Conservation (phyloP, 2,113 vertebrate genomes). For the Ellobius talpinus region DNA sequence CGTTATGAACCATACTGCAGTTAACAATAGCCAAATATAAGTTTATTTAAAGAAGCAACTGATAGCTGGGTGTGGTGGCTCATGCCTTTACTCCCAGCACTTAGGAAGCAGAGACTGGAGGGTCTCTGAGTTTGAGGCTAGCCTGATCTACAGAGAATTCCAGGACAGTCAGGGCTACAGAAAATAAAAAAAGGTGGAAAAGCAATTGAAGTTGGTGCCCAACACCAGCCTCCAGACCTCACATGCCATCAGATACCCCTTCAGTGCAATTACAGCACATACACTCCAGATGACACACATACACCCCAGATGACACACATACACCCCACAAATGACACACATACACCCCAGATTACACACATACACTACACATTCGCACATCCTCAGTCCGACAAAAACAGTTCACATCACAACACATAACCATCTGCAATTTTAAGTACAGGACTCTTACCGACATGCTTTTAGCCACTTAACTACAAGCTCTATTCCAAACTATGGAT, state of each 20-base stretch:
- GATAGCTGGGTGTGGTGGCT: background rate
- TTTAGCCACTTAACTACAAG: background rate
- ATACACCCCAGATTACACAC: background rate
- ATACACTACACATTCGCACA: background rate
- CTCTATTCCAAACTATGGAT: background rate
- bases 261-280: background rate
- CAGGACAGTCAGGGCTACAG: background rate
- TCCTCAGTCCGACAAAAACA: background rate
- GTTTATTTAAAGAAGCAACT: background rate
- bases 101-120: background rate
- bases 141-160: background rate
- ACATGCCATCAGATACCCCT: background rate
- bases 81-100: background rate
- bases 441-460: background rate
- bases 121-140: background rate
- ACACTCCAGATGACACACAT: background rate
- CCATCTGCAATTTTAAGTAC: background rate
- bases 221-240: background rate
- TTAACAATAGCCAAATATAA: background rate
- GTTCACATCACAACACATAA: background rate
- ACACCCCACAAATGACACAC: too few species aligned
- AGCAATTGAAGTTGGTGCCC: background rate
- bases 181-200: background rate
- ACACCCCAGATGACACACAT: background rate
- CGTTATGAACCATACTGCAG: background rate